Conservation (phyloP, 2,797 vertebrate species). For the Lithobates pipiens region DNA sequence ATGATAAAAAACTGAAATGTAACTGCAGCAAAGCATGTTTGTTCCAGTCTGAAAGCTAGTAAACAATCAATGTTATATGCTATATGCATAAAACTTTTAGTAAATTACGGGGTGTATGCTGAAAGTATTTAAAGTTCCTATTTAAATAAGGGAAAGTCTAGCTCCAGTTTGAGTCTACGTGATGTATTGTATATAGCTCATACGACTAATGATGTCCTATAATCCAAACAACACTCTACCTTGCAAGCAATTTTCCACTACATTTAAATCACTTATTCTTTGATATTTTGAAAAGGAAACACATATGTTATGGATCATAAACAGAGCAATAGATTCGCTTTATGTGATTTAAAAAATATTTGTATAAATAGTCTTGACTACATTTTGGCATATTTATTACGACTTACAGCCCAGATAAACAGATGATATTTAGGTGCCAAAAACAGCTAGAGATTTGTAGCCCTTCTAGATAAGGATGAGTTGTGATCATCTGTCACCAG, state of each 20-base stretch:
- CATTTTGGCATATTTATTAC: constrained; percentile 54
- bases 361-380: constrained; percentile 52
- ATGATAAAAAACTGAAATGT: too few relatives aligned
- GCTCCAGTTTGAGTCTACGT: not conserved
- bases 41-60: too few relatives aligned
- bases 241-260: not conserved
- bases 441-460: constrained; percentile 49
- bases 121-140: not conserved
- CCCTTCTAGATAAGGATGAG: constrained; percentile 43
- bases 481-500: constrained; percentile 38
- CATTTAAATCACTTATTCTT: not conserved
- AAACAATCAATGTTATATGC: too few relatives aligned
- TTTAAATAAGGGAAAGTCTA: not conserved
- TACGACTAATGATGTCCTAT: not conserved
- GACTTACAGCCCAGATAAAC: constrained; percentile 54
- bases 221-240: constrained; percentile 29
- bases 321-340: constrained; percentile 49
- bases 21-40: too few relatives aligned
- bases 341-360: constrained; percentile 56
- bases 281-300: constrained; percentile 45
- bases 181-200: not conserved
- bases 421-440: constrained; percentile 30
- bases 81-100: not conserved
- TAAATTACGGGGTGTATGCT: not conserved
- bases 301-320: constrained; percentile 48